Evolutionary conservation across 2,797 vertebrate species (phyloP), one percentile per base, ranked within the genome.

Genomic region (Echeneis naucrates): DNA sequence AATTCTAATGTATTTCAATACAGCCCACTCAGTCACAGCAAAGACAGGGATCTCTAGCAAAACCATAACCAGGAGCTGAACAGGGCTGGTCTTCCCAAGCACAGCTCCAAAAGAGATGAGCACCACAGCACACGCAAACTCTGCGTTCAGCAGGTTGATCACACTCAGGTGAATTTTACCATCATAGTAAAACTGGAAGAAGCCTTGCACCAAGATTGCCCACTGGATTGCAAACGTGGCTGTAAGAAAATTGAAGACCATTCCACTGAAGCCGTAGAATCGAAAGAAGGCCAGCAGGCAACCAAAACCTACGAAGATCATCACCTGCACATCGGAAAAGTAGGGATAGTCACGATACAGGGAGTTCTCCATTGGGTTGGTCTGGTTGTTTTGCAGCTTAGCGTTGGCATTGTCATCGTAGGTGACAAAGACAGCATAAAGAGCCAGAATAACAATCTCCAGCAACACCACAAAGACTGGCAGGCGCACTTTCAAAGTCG

Each of bases 291-390:
- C 90, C 68, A 96, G 85, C 63, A 96, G 85, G 54, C 95, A 95
- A 19, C 95, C 95, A 4, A 95, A 90, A 0, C 95, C 95, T 9
- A 95, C 74, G 77, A 95, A 93, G 78, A 96, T 92, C 95, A 96
- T 95, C 86, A 95, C 83, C 81, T 96, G 95, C 61, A 95, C 91
- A 10, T 96, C 95, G 2, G 93, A 93, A 71, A 96, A 95, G 82
- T 91, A 81, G 3, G 94, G 94, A 56, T 95, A 96, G 82, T 90
- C 92, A 6, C 71, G 16, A 35, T 93, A 91, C 68, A 95, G 8
- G 2, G 83, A 81, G 73, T 92, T 92, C 0, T 90, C 88, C 85
- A 91, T 89, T 0, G 75, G 80, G 17, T 8, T 84, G 38, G 83
- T 92, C 35, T 81, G 45, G 9, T 94, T 92, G 0, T 23, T 80